Conservation (phyloP, 2,797 vertebrate genomes). For the Acipenser ruthenus region DNA sequence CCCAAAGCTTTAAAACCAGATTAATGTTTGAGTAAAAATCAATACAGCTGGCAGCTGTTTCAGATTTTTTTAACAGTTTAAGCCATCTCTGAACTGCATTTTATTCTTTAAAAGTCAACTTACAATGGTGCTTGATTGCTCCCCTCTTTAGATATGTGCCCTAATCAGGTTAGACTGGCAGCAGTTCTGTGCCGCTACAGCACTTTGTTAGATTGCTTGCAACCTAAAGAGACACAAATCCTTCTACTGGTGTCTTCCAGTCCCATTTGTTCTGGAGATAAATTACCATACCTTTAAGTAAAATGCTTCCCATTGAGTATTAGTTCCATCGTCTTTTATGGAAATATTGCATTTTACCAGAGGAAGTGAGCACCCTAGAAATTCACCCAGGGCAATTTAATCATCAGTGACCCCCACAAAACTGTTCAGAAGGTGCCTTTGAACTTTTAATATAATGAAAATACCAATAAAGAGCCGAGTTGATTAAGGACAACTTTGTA, state of each 20-base stretch:
- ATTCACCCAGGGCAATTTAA: neutral
- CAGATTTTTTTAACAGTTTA: neutral
- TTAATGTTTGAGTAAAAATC: neutral
- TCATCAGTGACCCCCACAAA: neutral
- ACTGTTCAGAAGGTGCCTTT: neutral
- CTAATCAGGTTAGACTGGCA: neutral
- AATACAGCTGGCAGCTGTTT: neutral
- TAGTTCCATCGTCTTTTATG: neutral
- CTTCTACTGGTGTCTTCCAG: neutral
- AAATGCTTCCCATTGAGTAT: neutral
- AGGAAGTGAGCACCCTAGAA: neutral
- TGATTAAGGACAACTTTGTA: too few relatives aligned
- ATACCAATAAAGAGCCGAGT: neutral
- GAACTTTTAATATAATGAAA: neutral
- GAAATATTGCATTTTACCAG: neutral
- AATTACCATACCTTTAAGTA: neutral
- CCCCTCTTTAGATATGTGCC: neutral
- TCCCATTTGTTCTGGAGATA: neutral
- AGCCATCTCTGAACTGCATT: neutral
- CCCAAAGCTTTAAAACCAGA: neutral
- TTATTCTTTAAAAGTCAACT: neutral
- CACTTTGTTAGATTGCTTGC: conserved; percentile 1
- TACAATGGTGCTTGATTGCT: neutral
- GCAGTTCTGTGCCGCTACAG: neutral
- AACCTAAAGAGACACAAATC: conserved; percentile 2